A percentile compares a stretch with the other conserved stretches of the same genome.
These are phyloP conservation scores for Pogonophryne albipinna DNA, from an alignment of 2,797 vertebrate genomes.

Conservation along the genomic window DNA sequence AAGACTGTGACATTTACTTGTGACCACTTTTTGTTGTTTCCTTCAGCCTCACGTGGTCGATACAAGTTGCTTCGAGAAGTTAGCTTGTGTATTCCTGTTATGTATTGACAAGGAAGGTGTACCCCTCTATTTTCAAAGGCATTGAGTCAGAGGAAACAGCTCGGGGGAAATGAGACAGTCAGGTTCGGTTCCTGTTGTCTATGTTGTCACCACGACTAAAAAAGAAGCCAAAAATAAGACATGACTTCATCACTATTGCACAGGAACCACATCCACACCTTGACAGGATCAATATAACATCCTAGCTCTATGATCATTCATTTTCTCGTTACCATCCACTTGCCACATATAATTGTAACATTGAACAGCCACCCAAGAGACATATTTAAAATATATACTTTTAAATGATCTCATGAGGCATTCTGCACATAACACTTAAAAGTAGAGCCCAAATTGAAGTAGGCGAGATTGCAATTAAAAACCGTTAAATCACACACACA, in stretches of 20 bases:
- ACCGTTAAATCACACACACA: too few relatives aligned
- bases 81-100: background rate
- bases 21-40: conserved; percentile 22
- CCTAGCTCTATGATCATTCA: background rate
- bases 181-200: conserved; percentile 77
- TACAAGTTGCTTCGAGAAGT: conserved; percentile 10
- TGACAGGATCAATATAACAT: conserved; percentile 22
- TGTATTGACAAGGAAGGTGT: conserved; percentile 9
- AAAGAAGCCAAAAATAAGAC: conserved; percentile 40
- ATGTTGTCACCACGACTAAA: conserved; percentile 62
- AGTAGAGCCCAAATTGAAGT: background rate
- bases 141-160: conserved; percentile 81
- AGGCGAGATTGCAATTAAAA: too few relatives aligned
- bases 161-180: conserved; percentile 75
- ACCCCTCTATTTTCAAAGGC: conserved; percentile 40
- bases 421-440: background rate
- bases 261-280: conserved; percentile 17
- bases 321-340: background rate
- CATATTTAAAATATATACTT: too few relatives aligned
- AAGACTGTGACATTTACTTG: conserved; percentile 40
- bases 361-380: background rate
- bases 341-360: background rate
- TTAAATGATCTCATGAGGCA: too few relatives aligned
- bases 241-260: conserved; percentile 43
- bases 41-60: conserved; percentile 4